Evolutionary conservation across 2,113 vertebrate genomes (phyloP).

Genomic region (Anguilla rostrata): DNA sequence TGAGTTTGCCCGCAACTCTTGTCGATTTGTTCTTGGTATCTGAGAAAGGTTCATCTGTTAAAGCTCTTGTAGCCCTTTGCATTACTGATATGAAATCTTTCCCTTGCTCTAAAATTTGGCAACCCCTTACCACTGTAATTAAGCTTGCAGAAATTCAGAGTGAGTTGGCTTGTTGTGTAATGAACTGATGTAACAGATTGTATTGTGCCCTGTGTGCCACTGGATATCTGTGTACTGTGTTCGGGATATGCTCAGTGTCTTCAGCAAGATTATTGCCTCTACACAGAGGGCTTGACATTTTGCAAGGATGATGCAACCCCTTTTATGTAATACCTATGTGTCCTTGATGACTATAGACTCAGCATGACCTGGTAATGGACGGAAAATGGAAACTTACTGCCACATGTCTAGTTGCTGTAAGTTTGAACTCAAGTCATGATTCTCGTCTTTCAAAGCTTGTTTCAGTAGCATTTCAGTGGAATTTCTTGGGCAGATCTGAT

Average conservation of each 20-base stretch:
- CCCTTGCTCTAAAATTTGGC: neutral
- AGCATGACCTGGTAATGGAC: neutral
- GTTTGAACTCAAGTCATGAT: neutral
- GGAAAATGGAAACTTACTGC: neutral
- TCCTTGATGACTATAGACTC: neutral
- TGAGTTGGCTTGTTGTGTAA: neutral
- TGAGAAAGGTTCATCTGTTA: neutral
- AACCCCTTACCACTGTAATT: neutral
- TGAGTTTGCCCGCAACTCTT: neutral
- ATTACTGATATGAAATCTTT: neutral
- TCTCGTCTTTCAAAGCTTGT: neutral
- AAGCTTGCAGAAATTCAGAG: slow-evolving; percentile 9
- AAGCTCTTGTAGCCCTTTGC: neutral
- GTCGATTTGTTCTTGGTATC: neutral
- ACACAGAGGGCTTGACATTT: neutral
- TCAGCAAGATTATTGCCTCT: neutral
- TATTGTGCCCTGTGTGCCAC: neutral
- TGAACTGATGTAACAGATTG: neutral
- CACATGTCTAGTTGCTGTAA: neutral
- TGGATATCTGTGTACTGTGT: neutral
- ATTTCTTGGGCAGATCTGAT: neutral
- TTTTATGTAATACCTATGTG: neutral
- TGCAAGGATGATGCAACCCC: neutral
- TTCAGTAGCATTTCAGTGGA: neutral
- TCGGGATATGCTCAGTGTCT: neutral